Percentiles rank a stretch among this genome's conserved stretches.
These are phyloP conservation scores for Alligator sinensis DNA, from an alignment of 2,113 vertebrate species.

Conservation along the genomic window DNA sequence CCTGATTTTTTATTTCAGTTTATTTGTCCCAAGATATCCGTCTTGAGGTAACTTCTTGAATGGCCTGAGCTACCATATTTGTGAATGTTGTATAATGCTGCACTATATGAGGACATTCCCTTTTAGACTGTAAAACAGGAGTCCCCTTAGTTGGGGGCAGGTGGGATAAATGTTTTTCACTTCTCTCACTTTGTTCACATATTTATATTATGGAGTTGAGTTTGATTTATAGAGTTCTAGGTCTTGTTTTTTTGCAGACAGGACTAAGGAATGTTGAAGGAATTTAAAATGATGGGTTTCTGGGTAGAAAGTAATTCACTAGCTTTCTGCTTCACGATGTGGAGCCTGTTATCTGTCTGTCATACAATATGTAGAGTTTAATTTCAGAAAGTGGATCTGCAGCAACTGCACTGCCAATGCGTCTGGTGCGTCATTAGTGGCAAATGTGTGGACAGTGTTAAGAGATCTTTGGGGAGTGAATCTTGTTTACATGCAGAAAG, in stretches of 20 bases:
- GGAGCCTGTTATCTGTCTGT: accelerated
- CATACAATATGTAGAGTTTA: not conserved
- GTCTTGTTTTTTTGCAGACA: not conserved
- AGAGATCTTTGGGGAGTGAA: not conserved
- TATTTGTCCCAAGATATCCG: not conserved
- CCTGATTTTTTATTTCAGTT: not conserved
- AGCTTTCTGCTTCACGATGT: not conserved
- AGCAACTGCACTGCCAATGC: accelerated
- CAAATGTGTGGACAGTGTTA: accelerated
- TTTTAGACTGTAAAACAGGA: too few species aligned
- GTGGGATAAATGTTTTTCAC: not conserved
- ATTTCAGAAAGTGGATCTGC: not conserved
- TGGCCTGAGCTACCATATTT: not conserved
- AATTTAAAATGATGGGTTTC: not conserved
- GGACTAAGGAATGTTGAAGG: not conserved
- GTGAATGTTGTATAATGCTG: not conserved
- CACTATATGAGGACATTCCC: not conserved
- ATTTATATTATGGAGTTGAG: not conserved
- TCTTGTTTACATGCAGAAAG: not conserved
- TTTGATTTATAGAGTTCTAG: not conserved
- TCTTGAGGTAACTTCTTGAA: not conserved
- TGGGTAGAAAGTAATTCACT: not conserved
- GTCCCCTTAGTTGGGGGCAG: too few species aligned
- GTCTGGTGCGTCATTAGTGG: not conserved
- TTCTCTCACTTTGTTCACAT: not conserved